Base-by-base conservation (phyloP, 2,113 vertebrate species). In the Myotis lucifugus region DNA sequence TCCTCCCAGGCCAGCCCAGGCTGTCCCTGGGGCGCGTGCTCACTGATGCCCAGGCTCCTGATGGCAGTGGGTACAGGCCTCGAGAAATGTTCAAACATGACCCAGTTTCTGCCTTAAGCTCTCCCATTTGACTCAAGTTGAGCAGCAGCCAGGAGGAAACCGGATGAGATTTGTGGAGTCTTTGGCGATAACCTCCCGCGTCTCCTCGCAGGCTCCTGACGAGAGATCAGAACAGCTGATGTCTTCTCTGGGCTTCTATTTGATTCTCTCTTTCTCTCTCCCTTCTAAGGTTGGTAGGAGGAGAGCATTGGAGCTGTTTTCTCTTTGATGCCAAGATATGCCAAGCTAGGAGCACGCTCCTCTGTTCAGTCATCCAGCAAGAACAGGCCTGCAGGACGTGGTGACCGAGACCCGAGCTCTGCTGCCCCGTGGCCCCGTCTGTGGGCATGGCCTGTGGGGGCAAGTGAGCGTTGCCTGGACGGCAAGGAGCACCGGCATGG, bases 221-320 rank as follows among this genome's bases (percentile, higher is more conserved):
- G 91, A 92, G 96, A 96, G 66, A 96, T 93, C 0, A 0, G 91
- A 96, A 92, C 14, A 95, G 50, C 83, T 23, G 37, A 95, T 69
- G 72, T 85, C 86, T 48, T 94, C 87, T 78, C 54, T 32, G n/a
- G 34, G 48, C 92, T 92, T 86, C 90, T 56, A 81, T 95, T 96
- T 98, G 94, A 98, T 94, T 85, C 1, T 88, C 32, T 90, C 37
- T 94, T 82, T 96, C 34, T 56, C 37, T 67, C 17, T 6, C 8
- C 40, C 56, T 40, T 34, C 72, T 91, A 97, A 98, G 98, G 97
- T 85, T 93, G 97, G 93, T 8, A 2, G 96, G 96, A 92, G 91
- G 84, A 93, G 97, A 97, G 91, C 59, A 96, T 42, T 32, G 19
- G 2, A 96, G 29, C 97, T 66, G 9, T 91, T 98, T 64, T 96